These are phyloP conservation scores for Cynaeus angustus DNA, from an alignment of 2,888 invertebrate species.

Conservation along the genomic window DNA sequence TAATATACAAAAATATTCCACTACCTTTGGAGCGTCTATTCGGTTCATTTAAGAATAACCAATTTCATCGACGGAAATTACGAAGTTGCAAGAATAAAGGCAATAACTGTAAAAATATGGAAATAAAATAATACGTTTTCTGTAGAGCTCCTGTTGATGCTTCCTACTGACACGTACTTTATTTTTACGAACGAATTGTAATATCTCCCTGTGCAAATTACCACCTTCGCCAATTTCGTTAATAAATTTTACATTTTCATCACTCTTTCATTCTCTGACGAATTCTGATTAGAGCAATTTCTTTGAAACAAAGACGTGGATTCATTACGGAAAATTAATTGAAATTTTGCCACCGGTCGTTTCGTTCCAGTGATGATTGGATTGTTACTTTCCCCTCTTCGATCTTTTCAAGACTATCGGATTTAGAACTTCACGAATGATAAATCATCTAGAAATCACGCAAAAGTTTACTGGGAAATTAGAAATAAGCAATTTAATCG, in stretches of 20 bases:
- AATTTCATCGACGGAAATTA: too few species aligned
- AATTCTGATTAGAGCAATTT: constrained; percentile 5
- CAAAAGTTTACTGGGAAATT: constrained; percentile 7
- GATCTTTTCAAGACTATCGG: constrained; percentile 12
- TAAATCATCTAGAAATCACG: constrained; percentile 19
- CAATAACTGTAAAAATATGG: too few species aligned
- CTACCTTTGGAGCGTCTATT: too few species aligned
- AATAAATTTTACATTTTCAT: background rate
- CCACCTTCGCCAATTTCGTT: background rate
- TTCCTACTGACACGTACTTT: too few species aligned
- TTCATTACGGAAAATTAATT: constrained; percentile 16
- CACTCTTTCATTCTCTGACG: background rate
- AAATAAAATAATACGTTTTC: too few species aligned
- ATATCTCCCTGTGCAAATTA: too few species aligned
- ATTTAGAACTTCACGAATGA: constrained; percentile 11
- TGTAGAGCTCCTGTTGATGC: too few species aligned
- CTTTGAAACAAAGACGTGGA: constrained; percentile 5
- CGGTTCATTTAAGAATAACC: too few species aligned
- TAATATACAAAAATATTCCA: too few species aligned
- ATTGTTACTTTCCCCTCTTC: constrained; percentile 14
- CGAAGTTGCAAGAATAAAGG: too few species aligned
- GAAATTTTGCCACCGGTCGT: constrained; percentile 15
- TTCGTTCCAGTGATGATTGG: constrained; percentile 11
- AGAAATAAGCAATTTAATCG: constrained; percentile 15
- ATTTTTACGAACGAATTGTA: too few species aligned